These are phyloP conservation scores for Bradypus variegatus DNA, from an alignment of 2,797 vertebrate species.

Conservation along the genomic window DNA sequence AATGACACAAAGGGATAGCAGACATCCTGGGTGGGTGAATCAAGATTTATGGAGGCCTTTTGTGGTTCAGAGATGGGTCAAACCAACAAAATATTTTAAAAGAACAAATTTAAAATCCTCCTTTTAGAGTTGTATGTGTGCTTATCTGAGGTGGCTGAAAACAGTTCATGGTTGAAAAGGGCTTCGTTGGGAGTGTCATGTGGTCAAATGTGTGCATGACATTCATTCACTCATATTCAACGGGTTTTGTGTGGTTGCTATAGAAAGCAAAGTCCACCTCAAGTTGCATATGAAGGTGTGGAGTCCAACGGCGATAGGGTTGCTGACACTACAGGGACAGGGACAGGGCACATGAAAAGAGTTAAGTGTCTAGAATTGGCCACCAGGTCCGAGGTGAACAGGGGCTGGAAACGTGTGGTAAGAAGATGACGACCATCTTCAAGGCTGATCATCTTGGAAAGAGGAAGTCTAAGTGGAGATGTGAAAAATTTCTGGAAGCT, in stretches of 20 bases:
- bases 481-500: neutral
- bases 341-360: neutral
- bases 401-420: neutral
- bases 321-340: rapidly evolving
- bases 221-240: neutral
- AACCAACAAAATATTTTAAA: neutral
- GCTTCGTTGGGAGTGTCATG: neutral
- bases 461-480: neutral
- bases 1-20: neutral
- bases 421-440: neutral
- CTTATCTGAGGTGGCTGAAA: neutral
- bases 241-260: neutral
- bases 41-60: neutral
- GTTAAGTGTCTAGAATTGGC: neutral
- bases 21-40: neutral
- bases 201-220: neutral
- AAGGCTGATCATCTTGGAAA: neutral
- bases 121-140: neutral
- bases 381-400: neutral
- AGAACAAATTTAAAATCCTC: neutral
- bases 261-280: neutral
- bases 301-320: neutral
- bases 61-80: neutral
- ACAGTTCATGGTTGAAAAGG: neutral
- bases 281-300: neutral